Base-by-base conservation (phyloP, 2,113 vertebrate genomes). In the Scartelaos histophorus region DNA sequence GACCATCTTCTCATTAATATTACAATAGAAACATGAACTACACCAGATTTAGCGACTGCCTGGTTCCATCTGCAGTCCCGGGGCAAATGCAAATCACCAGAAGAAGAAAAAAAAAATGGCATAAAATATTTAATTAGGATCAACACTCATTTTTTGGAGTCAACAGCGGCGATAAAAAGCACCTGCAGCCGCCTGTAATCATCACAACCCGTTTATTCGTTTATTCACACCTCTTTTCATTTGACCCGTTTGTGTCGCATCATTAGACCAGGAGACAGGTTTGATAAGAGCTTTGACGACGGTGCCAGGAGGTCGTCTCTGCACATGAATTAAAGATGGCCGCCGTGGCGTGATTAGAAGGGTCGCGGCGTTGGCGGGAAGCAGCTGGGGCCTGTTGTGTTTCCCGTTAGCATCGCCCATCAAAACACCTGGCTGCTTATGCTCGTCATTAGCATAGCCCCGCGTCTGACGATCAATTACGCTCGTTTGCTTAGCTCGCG, bases 241-340 rank as follows among this genome's bases (percentile, higher is more conserved):
- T 54, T 60, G 75, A 75, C 76, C 49, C 70, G 43, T 35, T 64
- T 79, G 71, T 82, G 19, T 17, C 70, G 70, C 68, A 77, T 88
- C 83, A 82, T 90, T 82, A 83, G 66, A 58, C 73, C 0, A 73
- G 74, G 89, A 71, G 73, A 89, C 76, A 82, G 67, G 76, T 79
- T 74, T 85, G 74, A 80, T 75, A 72, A 21, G 75, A 74, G 60
- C 51, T 65, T 66, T 82, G 10, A 7, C 82, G 73, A 24, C 76
- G 69, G 81, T 67, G 61, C 76, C 76, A 54, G 53, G 70, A 71
- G 82, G 82, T 84, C 74, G 68, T 75, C 75, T 76, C 80, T 10
- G 38, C 53, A 56, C 64, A 73, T 87, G 73, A 79, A 87, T 87
- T 86, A 86, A 76, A 76, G 60, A 88, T 79, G 70, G 1, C 46